phyloP scores from a whole-genome alignment of 2,113 vertebrate species.

The Hemiscyllium ocellatum region DNA sequence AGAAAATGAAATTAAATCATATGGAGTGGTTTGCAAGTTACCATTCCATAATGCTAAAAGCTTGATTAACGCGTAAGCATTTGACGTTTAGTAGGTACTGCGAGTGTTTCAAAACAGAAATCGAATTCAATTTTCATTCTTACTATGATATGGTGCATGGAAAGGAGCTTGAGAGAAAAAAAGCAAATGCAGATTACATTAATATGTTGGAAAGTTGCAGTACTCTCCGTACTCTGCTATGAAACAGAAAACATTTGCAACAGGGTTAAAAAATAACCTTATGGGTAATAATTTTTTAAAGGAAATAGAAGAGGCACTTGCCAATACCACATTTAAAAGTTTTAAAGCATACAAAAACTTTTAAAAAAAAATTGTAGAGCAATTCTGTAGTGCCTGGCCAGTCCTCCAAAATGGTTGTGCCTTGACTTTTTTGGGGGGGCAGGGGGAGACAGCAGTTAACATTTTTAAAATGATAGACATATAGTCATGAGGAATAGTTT shows the following conservation, averaged over 20 bases:
- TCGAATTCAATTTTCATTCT: not conserved
- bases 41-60: not conserved
- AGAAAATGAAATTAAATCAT: not conserved
- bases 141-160: not conserved
- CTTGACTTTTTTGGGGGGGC: slow-evolving; percentile 42
- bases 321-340: not conserved
- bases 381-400: not conserved
- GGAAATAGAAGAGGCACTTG: not conserved
- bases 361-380: slow-evolving; percentile 35
- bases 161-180: not conserved
- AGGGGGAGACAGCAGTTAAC: slow-evolving; percentile 59
- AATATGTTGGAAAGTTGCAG: not conserved
- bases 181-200: not conserved
- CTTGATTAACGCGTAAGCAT: not conserved
- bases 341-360: slow-evolving; percentile 36
- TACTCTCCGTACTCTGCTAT: not conserved
- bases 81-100: not conserved
- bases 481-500: slow-evolving; percentile 82
- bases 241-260: not conserved
- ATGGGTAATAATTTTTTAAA: not conserved
- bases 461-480: slow-evolving; percentile 63
- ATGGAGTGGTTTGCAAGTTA: not conserved
- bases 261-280: not conserved
- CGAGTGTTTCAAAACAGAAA: not conserved
- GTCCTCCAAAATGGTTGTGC: slow-evolving; percentile 56